Evolutionary conservation across 2,113 vertebrate species (phyloP), one percentile per base, ranked within the genome.

Genomic region (Labrus mixtus): DNA sequence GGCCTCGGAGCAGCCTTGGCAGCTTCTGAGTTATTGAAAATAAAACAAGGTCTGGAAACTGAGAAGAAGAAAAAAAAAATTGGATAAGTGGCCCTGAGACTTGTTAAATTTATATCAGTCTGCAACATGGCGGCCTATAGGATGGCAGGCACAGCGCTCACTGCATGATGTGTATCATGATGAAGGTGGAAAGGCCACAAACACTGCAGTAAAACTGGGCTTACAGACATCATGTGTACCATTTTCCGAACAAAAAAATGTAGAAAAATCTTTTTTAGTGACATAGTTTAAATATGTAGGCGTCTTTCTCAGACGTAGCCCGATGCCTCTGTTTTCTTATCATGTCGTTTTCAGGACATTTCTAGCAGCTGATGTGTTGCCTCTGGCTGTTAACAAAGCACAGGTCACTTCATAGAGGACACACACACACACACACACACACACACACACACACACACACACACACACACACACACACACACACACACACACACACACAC

Each of bases 41-140:
- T 56, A 68, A 78, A 77, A 79, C 56, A 58, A 73, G 58, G 41
- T 60, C 68, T 69, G 19, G 37, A 66, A 57, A 50, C 23, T 20
- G 56, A 20, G 15, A 43, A 56, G 39, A 73, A 74, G 73, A 19
- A 54, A 43, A 56, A 46, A 73, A 70, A 73, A 19, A 54, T 8
- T 20, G 41, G 23, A 23, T 25, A 15, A 55, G 55, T 67, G 54
- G 61, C 65, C 20, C 67, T 39, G 45, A 68, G 53, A 73, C 46
- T 39, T 57, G 29, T 59, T 41, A 56, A 79, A 61, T 81, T 71
- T 71, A 68, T 61, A 62, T 76, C 54, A n/a, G 41, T 48, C 48
- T 56, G 17, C 11, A 48, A 22, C 43, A 63, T 37, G 3, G 37
- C 19, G 10, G 43, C 53, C 12, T 23, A n/a, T 33, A 36, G 51